phyloP scores from a whole-genome alignment of 2,888 invertebrate species.

The Tetanocera ferruginea region DNA sequence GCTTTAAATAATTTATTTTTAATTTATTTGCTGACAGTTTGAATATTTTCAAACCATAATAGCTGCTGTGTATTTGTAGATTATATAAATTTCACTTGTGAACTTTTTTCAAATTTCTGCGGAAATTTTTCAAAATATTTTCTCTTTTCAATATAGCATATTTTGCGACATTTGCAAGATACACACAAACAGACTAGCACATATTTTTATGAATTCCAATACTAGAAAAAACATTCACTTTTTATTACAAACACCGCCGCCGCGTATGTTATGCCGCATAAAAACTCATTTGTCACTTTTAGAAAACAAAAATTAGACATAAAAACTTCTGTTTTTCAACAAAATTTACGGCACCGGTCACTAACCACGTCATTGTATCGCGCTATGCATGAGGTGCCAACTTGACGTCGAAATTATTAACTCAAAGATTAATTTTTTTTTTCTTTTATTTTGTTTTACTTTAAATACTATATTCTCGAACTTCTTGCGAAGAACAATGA shows the following conservation, averaged over 20 bases:
- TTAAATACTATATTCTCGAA: background rate
- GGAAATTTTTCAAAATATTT: background rate
- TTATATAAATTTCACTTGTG: constrained; percentile 10
- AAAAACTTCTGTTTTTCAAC: too few relatives aligned
- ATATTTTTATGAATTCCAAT: background rate
- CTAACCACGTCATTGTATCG: too few relatives aligned
- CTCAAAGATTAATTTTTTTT: background rate
- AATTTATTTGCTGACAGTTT: background rate
- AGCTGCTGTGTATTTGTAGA: background rate
- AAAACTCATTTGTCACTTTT: too few relatives aligned
- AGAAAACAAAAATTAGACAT: too few relatives aligned
- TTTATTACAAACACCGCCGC: background rate
- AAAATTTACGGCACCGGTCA: too few relatives aligned
- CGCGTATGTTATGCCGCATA: too few relatives aligned
- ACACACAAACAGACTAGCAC: background rate
- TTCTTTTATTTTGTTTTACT: background rate
- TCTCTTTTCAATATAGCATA: background rate
- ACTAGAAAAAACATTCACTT: background rate
- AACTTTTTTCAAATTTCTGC: background rate
- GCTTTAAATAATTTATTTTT: background rate
- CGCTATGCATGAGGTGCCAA: background rate
- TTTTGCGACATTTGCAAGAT: background rate
- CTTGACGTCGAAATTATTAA: background rate
- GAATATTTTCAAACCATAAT: background rate
- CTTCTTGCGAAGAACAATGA: background rate